Evolutionary conservation across 53 echinoderm and acorn worm species (phyloP).

Genomic region (Antedon mediterranea): DNA sequence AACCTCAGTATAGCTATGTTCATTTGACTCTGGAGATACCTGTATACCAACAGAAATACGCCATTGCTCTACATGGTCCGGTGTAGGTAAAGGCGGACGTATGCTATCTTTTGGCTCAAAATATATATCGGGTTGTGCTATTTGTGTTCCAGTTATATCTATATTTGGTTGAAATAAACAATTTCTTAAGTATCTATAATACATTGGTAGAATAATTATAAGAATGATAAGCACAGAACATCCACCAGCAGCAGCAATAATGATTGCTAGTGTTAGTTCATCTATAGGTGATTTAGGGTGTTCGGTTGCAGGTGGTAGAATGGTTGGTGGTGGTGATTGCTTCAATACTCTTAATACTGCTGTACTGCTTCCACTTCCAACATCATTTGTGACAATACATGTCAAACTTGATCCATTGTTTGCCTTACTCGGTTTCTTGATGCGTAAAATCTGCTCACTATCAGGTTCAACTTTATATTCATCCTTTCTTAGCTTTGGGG

Average conservation of each 20-base stretch:
- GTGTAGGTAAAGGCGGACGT: not conserved
- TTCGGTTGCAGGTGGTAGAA: not conserved
- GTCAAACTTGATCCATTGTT: not conserved
- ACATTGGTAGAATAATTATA: not conserved
- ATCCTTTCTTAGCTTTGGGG: not conserved
- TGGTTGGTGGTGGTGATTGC: not conserved
- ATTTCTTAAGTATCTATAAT: not conserved
- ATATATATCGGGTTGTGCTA: not conserved
- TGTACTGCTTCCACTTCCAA: not conserved
- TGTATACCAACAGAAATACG: not conserved
- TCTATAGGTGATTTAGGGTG: not conserved
- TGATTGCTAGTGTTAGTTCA: not conserved
- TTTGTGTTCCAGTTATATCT: not conserved
- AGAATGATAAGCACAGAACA: not conserved
- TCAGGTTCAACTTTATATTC: not conserved
- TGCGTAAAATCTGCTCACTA: not conserved
- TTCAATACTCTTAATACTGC: not conserved
- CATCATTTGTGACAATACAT: not conserved
- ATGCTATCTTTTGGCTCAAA: not conserved
- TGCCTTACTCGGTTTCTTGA: not conserved
- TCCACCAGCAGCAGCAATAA: not conserved
- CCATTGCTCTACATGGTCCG: not conserved
- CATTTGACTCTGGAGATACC: not conserved
- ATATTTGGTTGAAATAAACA: constrained; percentile 1
- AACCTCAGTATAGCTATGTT: not conserved